These are phyloP conservation scores for Netelia inedita DNA, from an alignment of 2,888 invertebrate species.

Conservation along the genomic window DNA sequence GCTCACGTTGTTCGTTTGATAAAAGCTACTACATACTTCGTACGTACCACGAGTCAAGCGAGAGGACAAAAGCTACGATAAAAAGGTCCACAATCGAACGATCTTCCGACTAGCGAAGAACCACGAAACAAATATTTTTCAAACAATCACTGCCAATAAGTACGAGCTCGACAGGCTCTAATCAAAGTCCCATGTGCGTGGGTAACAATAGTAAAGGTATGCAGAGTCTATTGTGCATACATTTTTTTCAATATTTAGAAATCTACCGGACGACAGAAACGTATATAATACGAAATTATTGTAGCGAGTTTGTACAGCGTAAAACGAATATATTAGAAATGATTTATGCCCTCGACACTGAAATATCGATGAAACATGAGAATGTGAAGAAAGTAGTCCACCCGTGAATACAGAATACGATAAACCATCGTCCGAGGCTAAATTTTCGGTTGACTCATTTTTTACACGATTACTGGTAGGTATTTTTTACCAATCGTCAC, in stretches of 20 bases:
- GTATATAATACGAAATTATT: no score
- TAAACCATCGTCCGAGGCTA: no score
- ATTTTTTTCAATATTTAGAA: neutral
- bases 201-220: slow-evolving; percentile 65
- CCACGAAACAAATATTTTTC: slow-evolving; percentile 18
- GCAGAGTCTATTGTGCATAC: neutral
- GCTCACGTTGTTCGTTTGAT: slow-evolving; percentile 36
- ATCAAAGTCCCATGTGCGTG: slow-evolving; percentile 64
- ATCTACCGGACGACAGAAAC: no score
- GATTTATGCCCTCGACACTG: no score
- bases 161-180: slow-evolving; percentile 51
- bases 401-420: no score
- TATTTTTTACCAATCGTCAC: no score
- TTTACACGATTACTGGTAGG: no score
- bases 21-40: slow-evolving; percentile 26
- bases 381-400: no score
- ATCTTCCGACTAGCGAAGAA: slow-evolving; percentile 25
- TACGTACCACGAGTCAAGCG: neutral
- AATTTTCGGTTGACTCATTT: no score
- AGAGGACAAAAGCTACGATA: slow-evolving; percentile 28
- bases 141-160: slow-evolving; percentile 30
- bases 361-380: no score
- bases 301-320: no score
- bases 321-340: no score
- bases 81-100: slow-evolving; percentile 37